phyloP scores from a whole-genome alignment of 2,113 vertebrate species.

The Microcebus lehilahytsara region DNA sequence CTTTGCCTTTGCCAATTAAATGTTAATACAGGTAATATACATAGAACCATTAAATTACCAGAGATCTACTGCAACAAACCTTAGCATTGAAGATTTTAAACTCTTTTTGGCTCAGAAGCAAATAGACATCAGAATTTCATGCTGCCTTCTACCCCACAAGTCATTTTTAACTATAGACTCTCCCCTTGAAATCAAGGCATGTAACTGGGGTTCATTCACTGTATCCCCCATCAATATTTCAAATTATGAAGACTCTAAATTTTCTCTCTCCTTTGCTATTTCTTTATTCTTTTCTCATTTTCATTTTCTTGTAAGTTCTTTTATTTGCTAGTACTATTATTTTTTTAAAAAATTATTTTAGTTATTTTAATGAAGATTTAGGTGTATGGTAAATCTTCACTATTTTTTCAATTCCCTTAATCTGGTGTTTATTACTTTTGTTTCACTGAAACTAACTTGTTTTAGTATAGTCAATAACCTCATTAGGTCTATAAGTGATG shows the following conservation, averaged over 20 bases:
- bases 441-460: not conserved
- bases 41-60: not conserved
- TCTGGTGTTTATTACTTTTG: not conserved
- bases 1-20: not conserved
- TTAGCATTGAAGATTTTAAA: not conserved
- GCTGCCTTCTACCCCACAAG: not conserved
- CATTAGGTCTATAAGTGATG: not conserved
- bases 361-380: not conserved
- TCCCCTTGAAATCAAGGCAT: not conserved
- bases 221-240: not conserved
- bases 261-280: not conserved
- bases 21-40: not conserved
- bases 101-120: not conserved
- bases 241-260: not conserved
- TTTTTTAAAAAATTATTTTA: not conserved
- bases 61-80: not conserved
- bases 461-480: not conserved
- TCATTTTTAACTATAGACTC: not conserved
- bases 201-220: not conserved
- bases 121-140: not conserved
- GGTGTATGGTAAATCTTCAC: not conserved
- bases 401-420: not conserved
- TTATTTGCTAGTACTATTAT: not conserved
- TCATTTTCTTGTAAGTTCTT: not conserved
- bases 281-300: not conserved